Evolutionary conservation across 2,113 vertebrate species (phyloP).

Genomic region (Paracanthobrama guichenoti): DNA sequence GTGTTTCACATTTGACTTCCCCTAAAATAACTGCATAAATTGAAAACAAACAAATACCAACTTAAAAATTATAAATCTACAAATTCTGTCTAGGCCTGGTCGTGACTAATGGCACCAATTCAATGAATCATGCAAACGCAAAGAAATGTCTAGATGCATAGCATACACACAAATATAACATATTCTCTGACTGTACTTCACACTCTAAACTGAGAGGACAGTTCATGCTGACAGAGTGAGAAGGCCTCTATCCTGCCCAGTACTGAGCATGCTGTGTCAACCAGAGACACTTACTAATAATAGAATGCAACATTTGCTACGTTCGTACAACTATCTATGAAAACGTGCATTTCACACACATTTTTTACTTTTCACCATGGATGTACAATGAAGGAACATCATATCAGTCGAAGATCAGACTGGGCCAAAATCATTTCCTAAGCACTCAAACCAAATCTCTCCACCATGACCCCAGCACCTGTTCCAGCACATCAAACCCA

Average conservation of each 20-base stretch:
- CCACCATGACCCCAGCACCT: conserved; percentile 25
- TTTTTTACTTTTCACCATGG: not conserved
- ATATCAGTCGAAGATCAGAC: not conserved
- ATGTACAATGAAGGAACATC: not conserved
- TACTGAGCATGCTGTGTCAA: conserved; percentile 15
- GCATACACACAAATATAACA: not conserved
- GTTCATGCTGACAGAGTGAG: not conserved
- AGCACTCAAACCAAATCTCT: not conserved
- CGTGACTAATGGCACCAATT: too few species aligned
- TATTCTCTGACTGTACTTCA: not conserved
- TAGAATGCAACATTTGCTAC: conserved; percentile 9
- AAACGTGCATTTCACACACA: conserved; percentile 4
- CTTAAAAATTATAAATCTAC: too few species aligned
- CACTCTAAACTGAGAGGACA: not conserved
- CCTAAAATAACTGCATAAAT: not conserved
- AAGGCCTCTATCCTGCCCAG: conserved; percentile 6
- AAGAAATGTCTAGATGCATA: not conserved
- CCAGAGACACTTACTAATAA: conserved; percentile 6
- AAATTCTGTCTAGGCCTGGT: too few species aligned
- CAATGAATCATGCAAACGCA: not conserved
- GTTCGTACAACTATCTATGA: not conserved
- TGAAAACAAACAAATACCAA: too few species aligned
- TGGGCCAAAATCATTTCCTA: not conserved
- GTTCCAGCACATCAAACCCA: conserved; percentile 10
- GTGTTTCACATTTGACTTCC: not conserved